These are phyloP conservation scores for Lycia hirtaria DNA, from an alignment of 2,888 invertebrate species.

Conservation along the genomic window DNA sequence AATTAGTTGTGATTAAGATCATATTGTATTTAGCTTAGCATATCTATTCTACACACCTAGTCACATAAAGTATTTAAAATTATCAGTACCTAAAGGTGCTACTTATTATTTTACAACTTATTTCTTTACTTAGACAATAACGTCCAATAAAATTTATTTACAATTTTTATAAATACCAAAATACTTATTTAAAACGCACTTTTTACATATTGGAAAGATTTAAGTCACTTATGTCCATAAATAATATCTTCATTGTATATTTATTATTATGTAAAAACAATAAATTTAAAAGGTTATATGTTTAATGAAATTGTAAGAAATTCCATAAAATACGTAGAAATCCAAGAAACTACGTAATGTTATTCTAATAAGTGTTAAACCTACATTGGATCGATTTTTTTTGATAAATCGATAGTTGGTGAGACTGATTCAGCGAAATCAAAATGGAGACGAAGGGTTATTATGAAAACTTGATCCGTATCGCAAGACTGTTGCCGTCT, in stretches of 20 bases:
- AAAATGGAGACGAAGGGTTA: too few relatives aligned
- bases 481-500: too few relatives aligned
- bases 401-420: background rate
- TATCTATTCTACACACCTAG: constrained; percentile 29
- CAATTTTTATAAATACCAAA: constrained; percentile 45
- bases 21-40: background rate
- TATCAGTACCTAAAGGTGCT: constrained; percentile 37
- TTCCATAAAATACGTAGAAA: constrained; percentile 26
- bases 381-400: constrained; percentile 29
- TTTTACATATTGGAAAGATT: constrained; percentile 29
- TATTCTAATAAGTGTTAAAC: constrained; percentile 7
- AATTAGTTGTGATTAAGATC: too few relatives aligned
- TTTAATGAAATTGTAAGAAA: constrained; percentile 31
- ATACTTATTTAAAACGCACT: constrained; percentile 32
- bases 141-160: constrained; percentile 56
- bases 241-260: constrained; percentile 45
- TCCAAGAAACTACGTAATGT: background rate
- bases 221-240: constrained; percentile 41
- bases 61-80: constrained; percentile 26
- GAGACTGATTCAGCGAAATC: background rate
- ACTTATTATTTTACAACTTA: constrained; percentile 21
- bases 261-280: constrained; percentile 32
- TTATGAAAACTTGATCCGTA: too few relatives aligned
- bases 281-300: constrained; percentile 40
- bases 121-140: constrained; percentile 40